Conservation (phyloP, 2,888 invertebrate genomes). For the Diloba caeruleocephala region DNA sequence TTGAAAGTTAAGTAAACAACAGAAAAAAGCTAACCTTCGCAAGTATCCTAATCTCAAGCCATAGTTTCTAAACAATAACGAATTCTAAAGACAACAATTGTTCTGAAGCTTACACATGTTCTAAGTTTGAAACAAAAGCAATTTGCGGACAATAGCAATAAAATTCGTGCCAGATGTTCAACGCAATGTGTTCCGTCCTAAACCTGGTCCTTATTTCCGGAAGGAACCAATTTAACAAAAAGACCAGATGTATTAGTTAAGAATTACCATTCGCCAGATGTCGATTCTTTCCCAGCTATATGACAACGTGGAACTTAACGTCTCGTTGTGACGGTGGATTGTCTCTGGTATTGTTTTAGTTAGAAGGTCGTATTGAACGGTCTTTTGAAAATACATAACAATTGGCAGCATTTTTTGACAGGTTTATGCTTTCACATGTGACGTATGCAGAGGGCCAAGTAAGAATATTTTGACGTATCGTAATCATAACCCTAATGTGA, state of each 20-base stretch:
- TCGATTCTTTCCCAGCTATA: not conserved
- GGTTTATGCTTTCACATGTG: too few relatives aligned
- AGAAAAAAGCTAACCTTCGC: not conserved
- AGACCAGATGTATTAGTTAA: slow-evolving; percentile 31
- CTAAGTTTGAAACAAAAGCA: slow-evolving; percentile 21
- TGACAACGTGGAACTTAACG: not conserved
- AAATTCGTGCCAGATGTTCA: slow-evolving; percentile 29
- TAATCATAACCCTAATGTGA: too few relatives aligned
- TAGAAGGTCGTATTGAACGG: too few relatives aligned
- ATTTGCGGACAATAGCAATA: slow-evolving; percentile 37
- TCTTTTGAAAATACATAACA: too few relatives aligned
- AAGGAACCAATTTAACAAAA: slow-evolving; percentile 27
- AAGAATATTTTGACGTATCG: too few relatives aligned
- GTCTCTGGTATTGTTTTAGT: too few relatives aligned
- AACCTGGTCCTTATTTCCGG: slow-evolving; percentile 33
- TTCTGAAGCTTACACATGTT: not conserved
- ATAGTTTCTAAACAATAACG: not conserved
- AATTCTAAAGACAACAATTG: not conserved
- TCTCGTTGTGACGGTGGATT: not conserved
- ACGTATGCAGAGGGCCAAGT: too few relatives aligned
- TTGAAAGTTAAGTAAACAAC: too few relatives aligned
- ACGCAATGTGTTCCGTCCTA: slow-evolving; percentile 24
- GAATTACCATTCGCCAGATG: slow-evolving; percentile 26
- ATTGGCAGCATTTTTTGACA: too few relatives aligned
- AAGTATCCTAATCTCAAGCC: not conserved